Evolutionary conservation across 2,888 invertebrate species (phyloP).

Genomic region (Himalopsyche kuldschensis): DNA sequence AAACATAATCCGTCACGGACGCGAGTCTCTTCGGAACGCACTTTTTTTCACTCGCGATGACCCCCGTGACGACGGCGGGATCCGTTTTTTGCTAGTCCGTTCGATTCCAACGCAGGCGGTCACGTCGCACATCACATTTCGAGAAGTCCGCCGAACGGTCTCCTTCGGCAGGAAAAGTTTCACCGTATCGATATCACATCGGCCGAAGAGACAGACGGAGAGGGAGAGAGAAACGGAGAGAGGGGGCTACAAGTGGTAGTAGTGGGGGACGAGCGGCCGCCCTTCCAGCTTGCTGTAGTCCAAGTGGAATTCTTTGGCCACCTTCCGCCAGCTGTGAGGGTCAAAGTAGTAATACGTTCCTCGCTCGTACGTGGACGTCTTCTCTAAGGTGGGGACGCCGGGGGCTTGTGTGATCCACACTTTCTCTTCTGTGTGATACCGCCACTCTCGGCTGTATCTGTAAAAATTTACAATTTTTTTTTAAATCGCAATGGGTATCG

Average conservation of each 20-base stretch:
- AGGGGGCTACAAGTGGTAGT: conserved; percentile 47
- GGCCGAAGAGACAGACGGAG: background rate
- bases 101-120: background rate
- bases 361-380: conserved; percentile 94
- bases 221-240: background rate
- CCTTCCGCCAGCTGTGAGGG: conserved; percentile 98
- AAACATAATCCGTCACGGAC: background rate
- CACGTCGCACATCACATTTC: background rate
- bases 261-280: conserved; percentile 77
- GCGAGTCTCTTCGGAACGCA: background rate
- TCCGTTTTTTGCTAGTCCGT: background rate
- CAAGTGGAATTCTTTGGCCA: conserved; percentile 97
- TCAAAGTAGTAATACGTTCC: conserved; percentile 99
- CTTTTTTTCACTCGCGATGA: background rate
- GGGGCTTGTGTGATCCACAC: conserved; percentile 99
- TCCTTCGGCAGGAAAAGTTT: background rate
- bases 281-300: conserved; percentile 99
- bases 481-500: background rate
- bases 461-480: conserved; percentile 38
- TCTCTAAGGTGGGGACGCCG: conserved; percentile 91
- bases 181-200: background rate
- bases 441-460: conserved; percentile 98
- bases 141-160: background rate
- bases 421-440: conserved; percentile 98
- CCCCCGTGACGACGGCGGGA: background rate